Conservation (phyloP, 2,888 invertebrate genomes). For the Sphaerophoria rueppellii region DNA sequence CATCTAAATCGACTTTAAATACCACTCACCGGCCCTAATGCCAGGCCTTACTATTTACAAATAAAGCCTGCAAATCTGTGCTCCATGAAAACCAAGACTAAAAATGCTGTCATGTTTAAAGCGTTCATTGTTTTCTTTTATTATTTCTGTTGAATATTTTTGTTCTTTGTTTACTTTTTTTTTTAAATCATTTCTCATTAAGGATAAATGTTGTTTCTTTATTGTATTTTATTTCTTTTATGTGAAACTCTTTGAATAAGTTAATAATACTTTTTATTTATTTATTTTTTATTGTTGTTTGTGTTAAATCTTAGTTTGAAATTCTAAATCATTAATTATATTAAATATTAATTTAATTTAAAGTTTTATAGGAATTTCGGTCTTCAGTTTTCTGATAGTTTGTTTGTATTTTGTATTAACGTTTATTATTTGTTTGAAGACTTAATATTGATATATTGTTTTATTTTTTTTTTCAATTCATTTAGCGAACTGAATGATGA, state of each 20-base stretch:
- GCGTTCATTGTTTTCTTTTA: slow-evolving; percentile 63
- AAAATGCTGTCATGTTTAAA: slow-evolving; percentile 61
- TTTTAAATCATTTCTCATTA: slow-evolving; percentile 8
- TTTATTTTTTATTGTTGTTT: slow-evolving; percentile 37
- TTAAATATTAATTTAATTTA: slow-evolving; percentile 26
- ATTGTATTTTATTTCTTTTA: slow-evolving; percentile 57
- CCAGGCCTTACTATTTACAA: no score
- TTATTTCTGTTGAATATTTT: slow-evolving; percentile 65
- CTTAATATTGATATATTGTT: slow-evolving; percentile 49
- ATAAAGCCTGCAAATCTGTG: background rate
- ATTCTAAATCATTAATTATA: slow-evolving; percentile 54
- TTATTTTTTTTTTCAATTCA: slow-evolving; percentile 5
- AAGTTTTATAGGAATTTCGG: slow-evolving; percentile 55
- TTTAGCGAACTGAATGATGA: slow-evolving; percentile 15
- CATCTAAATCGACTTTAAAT: no score
- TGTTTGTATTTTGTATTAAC: background rate
- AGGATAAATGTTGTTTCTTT: slow-evolving; percentile 57
- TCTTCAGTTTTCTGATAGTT: slow-evolving; percentile 11
- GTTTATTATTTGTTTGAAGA: slow-evolving; percentile 25
- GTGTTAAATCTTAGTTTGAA: slow-evolving; percentile 54
- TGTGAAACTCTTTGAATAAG: slow-evolving; percentile 74
- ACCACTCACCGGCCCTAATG: no score
- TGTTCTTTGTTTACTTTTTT: slow-evolving; percentile 17
- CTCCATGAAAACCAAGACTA: slow-evolving; percentile 18
- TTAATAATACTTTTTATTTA: slow-evolving; percentile 61